Evolutionary conservation across 2,888 invertebrate genomes (phyloP), one percentile per base, ranked within the genome.

Genomic region (Tetragonisca angustula): DNA sequence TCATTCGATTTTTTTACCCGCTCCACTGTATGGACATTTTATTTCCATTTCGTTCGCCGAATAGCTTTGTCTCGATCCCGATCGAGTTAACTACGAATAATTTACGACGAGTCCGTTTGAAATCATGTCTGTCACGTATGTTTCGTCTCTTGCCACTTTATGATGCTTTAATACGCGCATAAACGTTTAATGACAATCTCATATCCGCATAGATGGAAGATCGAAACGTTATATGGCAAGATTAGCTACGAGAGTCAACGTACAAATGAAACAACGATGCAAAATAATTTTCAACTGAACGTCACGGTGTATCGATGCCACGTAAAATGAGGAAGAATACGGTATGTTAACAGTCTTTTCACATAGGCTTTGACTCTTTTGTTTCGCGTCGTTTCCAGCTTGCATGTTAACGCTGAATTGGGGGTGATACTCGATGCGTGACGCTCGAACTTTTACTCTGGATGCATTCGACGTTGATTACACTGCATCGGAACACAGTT

Each of bases 51-150:
- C 64, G 74, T 75, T 65, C 75, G 15, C 21, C 77, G 79, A 75
- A 59, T 79, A 83, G 79, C 69, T 85, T 77, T 49, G 76, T 75
- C 74, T 27, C 61, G 54, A 15, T 52, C 21, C 21, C 52, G 61
- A 79, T 71, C 70, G 83, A 74, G 24, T 74, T 71, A 27, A 59
- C 77, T 59, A 80, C 80, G 77, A 85, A 85, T 84, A 80, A 85
- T 85, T 78, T 72, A 64, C 49, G 13, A 70, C 59, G n/a, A 27
- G 56, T 15, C 65, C 68, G 50, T 24, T 50, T 52, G 50, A 62
- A 78, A 82, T 84, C 74, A 75, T 61, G 5, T 27, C 68, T 56
- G 43, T 6, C 36, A 5, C 74, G 19, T n/a, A 21, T 61, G n/a
- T 6, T 24, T 19, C 43, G 43, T 9, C 9, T 43, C 43, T 1